Evolutionary conservation across 2,888 invertebrate species (phyloP), one percentile per base, ranked within the genome.

Genomic region (Silvanus unidentatus): DNA sequence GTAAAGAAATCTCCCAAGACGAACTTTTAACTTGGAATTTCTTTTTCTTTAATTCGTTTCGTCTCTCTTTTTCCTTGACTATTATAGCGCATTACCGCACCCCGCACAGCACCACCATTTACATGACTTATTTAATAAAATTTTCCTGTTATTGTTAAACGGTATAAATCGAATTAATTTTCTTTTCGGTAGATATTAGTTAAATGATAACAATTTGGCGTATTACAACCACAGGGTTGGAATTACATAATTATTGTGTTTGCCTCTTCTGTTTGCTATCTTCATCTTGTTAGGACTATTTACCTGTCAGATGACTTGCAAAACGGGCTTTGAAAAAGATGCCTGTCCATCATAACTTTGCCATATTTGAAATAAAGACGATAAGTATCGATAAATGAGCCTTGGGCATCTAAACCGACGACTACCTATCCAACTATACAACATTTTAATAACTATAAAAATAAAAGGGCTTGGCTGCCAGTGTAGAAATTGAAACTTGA

Each of bases 11-110:
- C 56, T 55, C 55, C 48, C 46, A 53, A 57, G 62, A 62, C 52
- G 53, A 48, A 59, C 57, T 60, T 63, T 59, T 57, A 61, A 60
- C 60, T 64, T 49, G 53, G 49, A 56, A 58, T 58, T 61, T 62
- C 62, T 63, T 62, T 63, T 8, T 61, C 60, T 64, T 61, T 63
- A 63, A 64, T 63, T 64, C 59, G 60, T 54, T 62, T 59, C n/a
- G n/a, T n/a, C n/a, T n/a, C n/a, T 59, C 47, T 50, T 12, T 32
- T 32, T 3, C 22, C 4, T 22, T 5, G 4, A 22, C 22, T 22
- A 5, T 22, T 22, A 3, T 22, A 22, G 22, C 3, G 22, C 22
- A 8, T 22, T 8, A 56, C 52, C n/a, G 3, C 54, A 57, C 57
- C 55, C 54, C 50, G 54, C 59, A 52, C 53, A 59, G 59, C 58